Evolutionary conservation across 1,140 invertebrate genomes (phyloP).

Genomic region (Polyergus mexicanus): DNA sequence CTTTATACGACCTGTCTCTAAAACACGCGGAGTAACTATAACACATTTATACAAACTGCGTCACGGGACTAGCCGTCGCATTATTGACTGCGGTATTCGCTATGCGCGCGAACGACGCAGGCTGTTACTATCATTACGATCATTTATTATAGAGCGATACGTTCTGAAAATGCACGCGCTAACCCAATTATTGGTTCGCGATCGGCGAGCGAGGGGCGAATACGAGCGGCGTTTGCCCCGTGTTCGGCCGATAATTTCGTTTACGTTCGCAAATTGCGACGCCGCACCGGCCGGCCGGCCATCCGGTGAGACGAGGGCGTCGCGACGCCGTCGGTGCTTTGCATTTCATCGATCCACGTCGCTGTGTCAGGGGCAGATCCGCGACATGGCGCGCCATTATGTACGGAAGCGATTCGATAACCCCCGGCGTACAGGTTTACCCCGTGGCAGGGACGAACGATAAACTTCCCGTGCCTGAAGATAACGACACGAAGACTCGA

Average conservation of each 20-base stretch:
- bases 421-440: neutral
- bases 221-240: conserved; percentile 20
- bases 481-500: neutral
- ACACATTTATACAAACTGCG: neutral
- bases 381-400: conserved; percentile 43
- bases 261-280: conserved; percentile 62
- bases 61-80: neutral
- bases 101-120: neutral
- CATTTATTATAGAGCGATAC: conserved; percentile 52
- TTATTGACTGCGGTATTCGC: conserved; percentile 42
- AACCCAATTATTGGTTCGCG: conserved; percentile 33
- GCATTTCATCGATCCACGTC: conserved; percentile 59
- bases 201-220: conserved; percentile 24
- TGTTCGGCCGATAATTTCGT: conserved; percentile 55
- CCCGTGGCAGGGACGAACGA: neutral
- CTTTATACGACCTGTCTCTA: neutral
- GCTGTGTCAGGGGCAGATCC: conserved; percentile 59
- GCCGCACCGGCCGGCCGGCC: conserved; percentile 7
- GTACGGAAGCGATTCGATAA: conserved; percentile 46
- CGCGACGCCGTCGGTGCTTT: conserved; percentile 53
- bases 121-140: conserved; percentile 46
- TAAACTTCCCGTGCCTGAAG: neutral
- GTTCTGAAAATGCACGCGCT: conserved; percentile 38
- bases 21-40: neutral
- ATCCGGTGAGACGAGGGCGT: conserved; percentile 4